phyloP scores from a whole-genome alignment of 2,888 invertebrate genomes.

The Shargacucullia verbasci region DNA sequence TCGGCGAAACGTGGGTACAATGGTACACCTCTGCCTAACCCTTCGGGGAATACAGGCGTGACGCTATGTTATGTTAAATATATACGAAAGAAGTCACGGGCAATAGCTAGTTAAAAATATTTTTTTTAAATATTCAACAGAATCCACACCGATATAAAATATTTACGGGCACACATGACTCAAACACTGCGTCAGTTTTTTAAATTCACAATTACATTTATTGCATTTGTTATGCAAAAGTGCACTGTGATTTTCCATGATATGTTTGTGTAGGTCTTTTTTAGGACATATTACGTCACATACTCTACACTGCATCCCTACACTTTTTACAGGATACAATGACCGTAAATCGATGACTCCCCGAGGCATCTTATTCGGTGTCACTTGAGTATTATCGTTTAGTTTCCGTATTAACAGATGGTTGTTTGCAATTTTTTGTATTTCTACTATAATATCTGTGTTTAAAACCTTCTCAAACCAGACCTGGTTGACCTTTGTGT shows the following conservation, averaged over 20 bases:
- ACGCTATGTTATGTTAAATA: no score
- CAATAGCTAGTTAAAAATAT: no score
- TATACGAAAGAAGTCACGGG: no score
- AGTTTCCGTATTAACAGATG: constrained; percentile 63
- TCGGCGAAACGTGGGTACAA: no score
- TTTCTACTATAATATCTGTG: constrained; percentile 65
- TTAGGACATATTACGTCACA: background rate
- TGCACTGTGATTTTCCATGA: background rate
- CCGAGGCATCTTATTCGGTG: background rate
- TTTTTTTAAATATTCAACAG: no score
- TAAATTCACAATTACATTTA: background rate
- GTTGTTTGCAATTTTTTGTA: constrained; percentile 67
- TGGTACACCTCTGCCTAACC: no score
- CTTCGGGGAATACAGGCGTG: no score
- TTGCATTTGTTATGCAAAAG: background rate
- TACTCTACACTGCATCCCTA: background rate
- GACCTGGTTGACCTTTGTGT: constrained; percentile 69
- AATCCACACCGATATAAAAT: no score
- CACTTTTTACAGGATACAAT: constrained; percentile 31
- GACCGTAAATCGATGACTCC: constrained; percentile 58
- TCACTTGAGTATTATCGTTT: constrained; percentile 52
- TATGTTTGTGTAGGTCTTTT: background rate
- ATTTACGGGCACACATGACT: no score
- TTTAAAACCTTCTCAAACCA: constrained; percentile 76
- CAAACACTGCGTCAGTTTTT: no score